phyloP scores from a whole-genome alignment of 53 echinoderm and acorn worm species.

The Mesocentrotus franciscanus region DNA sequence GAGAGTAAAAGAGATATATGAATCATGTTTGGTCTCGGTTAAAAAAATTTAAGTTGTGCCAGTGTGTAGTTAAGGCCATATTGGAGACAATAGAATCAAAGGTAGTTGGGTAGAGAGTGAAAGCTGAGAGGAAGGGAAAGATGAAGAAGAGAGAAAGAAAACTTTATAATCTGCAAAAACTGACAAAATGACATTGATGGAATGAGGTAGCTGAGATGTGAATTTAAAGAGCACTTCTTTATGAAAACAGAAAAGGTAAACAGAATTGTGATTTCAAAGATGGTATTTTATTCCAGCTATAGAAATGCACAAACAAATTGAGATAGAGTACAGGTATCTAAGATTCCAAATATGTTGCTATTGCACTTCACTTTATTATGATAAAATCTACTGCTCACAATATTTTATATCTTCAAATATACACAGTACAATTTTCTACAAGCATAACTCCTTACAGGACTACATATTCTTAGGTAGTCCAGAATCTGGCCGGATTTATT shows the following conservation, averaged over 20 bases:
- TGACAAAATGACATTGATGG: no score
- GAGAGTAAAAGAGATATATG: no score
- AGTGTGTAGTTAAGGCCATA: background rate
- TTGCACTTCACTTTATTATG: constrained; percentile 6
- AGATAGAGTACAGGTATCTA: background rate
- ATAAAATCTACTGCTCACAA: background rate
- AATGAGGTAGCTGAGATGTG: no score
- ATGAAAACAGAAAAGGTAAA: no score
- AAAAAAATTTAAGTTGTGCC: background rate
- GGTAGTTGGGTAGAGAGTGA: background rate
- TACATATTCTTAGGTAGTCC: background rate
- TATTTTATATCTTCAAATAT: background rate
- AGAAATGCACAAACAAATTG: background rate
- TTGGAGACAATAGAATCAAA: background rate
- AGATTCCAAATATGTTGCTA: background rate
- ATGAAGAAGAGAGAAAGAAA: background rate
- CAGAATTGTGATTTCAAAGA: background rate
- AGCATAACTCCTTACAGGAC: background rate
- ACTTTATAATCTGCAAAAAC: background rate
- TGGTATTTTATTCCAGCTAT: constrained; percentile 1
- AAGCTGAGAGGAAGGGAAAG: background rate
- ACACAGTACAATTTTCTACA: background rate
- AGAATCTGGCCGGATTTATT: no score
- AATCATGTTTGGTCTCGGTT: background rate
- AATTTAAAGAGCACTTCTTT: no score